phyloP scores from a whole-genome alignment of 92 coral and sea anemone genomes.

The Zoanthus sociatus region DNA sequence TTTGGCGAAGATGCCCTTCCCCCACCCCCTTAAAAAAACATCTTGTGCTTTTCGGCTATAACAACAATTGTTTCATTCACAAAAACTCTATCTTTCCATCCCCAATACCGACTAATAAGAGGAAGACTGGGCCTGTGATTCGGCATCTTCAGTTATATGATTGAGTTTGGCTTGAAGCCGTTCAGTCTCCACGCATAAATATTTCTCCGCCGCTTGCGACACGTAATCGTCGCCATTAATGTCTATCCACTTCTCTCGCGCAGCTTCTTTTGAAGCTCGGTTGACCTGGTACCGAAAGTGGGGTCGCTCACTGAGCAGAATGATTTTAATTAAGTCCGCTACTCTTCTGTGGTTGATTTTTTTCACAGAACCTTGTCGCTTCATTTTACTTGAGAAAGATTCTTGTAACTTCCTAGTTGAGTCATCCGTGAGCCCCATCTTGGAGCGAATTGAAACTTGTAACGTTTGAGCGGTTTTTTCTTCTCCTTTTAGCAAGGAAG shows the following conservation, averaged over 20 bases:
- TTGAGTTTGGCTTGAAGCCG: conserved; percentile 72
- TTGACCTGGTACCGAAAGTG: conserved; percentile 95
- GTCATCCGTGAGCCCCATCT: conserved; percentile 90
- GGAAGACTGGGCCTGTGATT: conserved; percentile 18
- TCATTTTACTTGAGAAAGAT: conserved; percentile 76
- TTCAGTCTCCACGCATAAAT: conserved; percentile 81
- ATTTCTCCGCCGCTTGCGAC: conserved; percentile 64
- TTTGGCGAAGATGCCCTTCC: too few species aligned
- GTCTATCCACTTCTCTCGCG: conserved; percentile 85
- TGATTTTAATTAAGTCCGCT: conserved; percentile 71
- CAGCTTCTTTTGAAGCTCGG: conserved; percentile 85
- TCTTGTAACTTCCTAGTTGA: conserved; percentile 88
- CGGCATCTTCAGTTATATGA: conserved; percentile 52
- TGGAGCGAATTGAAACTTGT: conserved; percentile 82
- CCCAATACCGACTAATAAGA: not conserved
- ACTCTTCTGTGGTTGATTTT: conserved; percentile 83
- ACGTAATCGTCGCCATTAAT: conserved; percentile 81
- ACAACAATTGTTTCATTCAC: too few species aligned
- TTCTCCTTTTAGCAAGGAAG: conserved; percentile 90
- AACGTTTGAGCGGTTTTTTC: conserved; percentile 72
- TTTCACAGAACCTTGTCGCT: conserved; percentile 89
- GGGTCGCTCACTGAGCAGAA: conserved; percentile 80
- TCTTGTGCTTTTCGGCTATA: too few species aligned
- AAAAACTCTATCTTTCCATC: not conserved
- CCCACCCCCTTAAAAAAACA: too few species aligned